Percentiles rank a stretch among this genome's conserved stretches.
Evolutionary conservation across 1,140 invertebrate genomes (phyloP).

Genomic region (Mizuhopecten yessoensis): DNA sequence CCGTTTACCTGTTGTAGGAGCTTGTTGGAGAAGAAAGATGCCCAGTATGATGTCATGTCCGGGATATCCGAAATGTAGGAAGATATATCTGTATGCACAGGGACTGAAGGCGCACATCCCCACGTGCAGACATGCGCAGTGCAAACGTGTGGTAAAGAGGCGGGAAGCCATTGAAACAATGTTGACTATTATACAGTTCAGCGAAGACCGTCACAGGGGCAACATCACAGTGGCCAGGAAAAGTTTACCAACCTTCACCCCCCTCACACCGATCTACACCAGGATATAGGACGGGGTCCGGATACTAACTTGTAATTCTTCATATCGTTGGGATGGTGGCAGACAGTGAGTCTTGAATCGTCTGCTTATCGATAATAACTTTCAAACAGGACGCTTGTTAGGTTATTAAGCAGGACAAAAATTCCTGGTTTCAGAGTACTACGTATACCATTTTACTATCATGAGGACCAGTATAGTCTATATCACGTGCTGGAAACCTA

Average conservation of each 20-base stretch:
- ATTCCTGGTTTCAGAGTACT: too few relatives aligned
- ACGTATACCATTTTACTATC: too few relatives aligned
- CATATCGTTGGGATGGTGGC: too few relatives aligned
- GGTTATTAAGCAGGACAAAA: too few relatives aligned
- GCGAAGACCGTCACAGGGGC: conserved; percentile 69
- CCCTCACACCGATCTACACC: conserved; percentile 39
- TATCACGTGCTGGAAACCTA: too few relatives aligned
- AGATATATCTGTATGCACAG: conserved; percentile 56
- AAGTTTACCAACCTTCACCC: conserved; percentile 55
- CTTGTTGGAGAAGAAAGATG: conserved; percentile 49
- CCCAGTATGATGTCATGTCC: conserved; percentile 60
- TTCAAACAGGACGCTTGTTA: too few relatives aligned
- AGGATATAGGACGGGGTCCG: conserved; percentile 10
- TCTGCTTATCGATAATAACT: too few relatives aligned
- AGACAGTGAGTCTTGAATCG: too few relatives aligned
- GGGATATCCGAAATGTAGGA: conserved; percentile 58
- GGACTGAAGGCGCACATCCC: conserved; percentile 60
- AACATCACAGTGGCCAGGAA: conserved; percentile 68
- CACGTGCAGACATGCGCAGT: conserved; percentile 66
- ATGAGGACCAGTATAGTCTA: too few relatives aligned
- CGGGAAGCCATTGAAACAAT: conserved; percentile 70
- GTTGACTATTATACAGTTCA: conserved; percentile 68
- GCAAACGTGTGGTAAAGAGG: conserved; percentile 63
- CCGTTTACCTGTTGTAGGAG: neutral
- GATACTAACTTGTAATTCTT: too few relatives aligned